Conservation (phyloP, 2,113 vertebrate species). For the Tetrax tetrax region DNA sequence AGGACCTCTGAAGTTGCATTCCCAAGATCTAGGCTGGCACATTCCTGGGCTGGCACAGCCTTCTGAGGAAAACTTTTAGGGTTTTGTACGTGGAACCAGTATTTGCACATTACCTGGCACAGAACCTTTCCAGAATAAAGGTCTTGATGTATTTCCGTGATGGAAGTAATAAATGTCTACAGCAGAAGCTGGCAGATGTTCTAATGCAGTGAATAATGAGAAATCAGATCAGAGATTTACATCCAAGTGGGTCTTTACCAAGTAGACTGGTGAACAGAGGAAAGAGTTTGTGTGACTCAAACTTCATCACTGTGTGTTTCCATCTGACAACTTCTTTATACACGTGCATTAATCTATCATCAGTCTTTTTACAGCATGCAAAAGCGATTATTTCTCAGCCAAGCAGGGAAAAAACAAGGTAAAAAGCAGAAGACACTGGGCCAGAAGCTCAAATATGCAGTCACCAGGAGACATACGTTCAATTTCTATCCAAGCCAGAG, state of each 20-base stretch:
- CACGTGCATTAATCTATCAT: accelerated
- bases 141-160: not conserved
- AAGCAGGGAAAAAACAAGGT: not conserved
- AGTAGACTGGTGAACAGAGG: not conserved
- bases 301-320: accelerated
- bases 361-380: not conserved
- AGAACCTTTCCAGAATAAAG: not conserved
- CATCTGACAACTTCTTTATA: not conserved
- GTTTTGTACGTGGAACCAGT: not conserved
- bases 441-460: not conserved
- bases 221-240: not conserved
- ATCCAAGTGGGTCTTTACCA: not conserved
- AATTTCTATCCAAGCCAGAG: not conserved
- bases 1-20: not conserved
- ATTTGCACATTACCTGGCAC: not conserved
- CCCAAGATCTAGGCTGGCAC: not conserved
- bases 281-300: not conserved
- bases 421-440: not conserved
- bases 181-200: not conserved
- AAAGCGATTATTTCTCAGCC: not conserved
- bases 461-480: not conserved
- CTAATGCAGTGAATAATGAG: not conserved
- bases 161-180: not conserved
- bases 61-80: not conserved
- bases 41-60: not conserved